Evolutionary conservation across 2,797 vertebrate species (phyloP).

Genomic region (Discoglossus pictus): DNA sequence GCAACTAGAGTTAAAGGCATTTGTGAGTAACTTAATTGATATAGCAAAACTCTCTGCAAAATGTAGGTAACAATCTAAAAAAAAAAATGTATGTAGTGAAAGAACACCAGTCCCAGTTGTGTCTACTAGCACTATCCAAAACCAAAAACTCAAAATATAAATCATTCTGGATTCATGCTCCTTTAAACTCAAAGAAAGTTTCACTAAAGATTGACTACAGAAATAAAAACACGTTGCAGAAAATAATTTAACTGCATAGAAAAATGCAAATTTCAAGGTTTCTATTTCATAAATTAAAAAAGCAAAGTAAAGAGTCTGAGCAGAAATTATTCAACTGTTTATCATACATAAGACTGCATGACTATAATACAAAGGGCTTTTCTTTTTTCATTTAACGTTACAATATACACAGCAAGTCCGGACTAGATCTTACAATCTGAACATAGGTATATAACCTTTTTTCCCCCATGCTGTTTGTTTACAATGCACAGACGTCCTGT

Average conservation of each 20-base stretch:
- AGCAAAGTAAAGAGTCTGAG: constrained; percentile 85
- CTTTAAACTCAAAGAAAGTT: constrained; percentile 3
- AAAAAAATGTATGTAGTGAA: constrained; percentile 11
- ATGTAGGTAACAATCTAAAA: constrained; percentile 11
- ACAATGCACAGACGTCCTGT: constrained; percentile 98
- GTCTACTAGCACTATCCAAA: not conserved
- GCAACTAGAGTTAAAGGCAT: constrained; percentile 45
- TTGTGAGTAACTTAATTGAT: constrained; percentile 35
- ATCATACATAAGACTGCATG: constrained; percentile 99
- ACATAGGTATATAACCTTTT: constrained; percentile 98
- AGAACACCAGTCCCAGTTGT: constrained; percentile 8
- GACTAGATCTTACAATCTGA: constrained; percentile 99
- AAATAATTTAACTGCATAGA: constrained; percentile 71
- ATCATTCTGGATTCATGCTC: constrained; percentile 7
- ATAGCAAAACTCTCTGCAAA: not conserved
- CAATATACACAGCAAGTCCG: constrained; percentile 99
- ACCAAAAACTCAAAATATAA: constrained; percentile 6
- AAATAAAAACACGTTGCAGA: constrained; percentile 19
- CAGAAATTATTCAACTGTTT: constrained; percentile 99
- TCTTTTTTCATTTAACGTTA: constrained; percentile 91
- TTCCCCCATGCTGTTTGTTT: constrained; percentile 99
- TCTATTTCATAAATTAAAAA: constrained; percentile 67
- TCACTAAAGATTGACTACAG: constrained; percentile 27
- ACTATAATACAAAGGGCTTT: constrained; percentile 99
- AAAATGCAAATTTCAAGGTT: constrained; percentile 59